Base-by-base conservation (phyloP, 2,888 invertebrate species). In the Cryptocephalus moraei region DNA sequence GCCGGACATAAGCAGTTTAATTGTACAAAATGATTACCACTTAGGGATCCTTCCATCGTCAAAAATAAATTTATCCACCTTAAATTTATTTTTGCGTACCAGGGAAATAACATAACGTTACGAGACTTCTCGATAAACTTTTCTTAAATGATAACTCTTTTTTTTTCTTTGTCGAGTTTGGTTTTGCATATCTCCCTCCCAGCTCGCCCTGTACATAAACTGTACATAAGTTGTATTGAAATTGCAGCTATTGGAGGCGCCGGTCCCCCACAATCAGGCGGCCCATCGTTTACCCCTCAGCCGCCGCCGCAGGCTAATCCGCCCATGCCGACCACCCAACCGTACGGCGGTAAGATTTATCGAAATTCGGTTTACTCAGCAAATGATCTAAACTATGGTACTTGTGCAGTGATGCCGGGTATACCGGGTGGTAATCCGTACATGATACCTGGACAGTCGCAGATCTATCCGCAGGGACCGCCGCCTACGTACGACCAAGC, bases 401-500 rank as follows among this genome's bases (percentile, higher is more conserved):
- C 22, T 22, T 31, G 11, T 59, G 46, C 57, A 66, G 69, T 71
- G 51, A 64, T 71, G 56, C 70, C 70, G 32, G 70, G 71, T 44
- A 66, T 71, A 47, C 69, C 66, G 14, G 61, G 55, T 13, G 62
- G 60, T 38, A 63, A 67, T 45, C 71, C 72, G 9, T 73, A 73
- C 51, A 67, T 73, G 57, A 57, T 73, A 49, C 72, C 68, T 66
- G 78, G 67, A 67, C 79, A 68, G 53, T 66, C 77, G 2, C 84
- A 84, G 60, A 70, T 79, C 41, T 79, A 79, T 68, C 83, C 74
- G 9, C 84, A 84, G 51, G 82, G 82, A 46, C 83, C 84, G 48
- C 78, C 79, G 11, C 78, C 79, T 33, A 74, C 78, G 4, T 85
- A 86, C 62, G 85, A 86, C 66, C 84, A 85, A 70, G 79, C 84